These are phyloP conservation scores for Coreoperca whiteheadi DNA, from an alignment of 2,113 vertebrate genomes.

Conservation along the genomic window DNA sequence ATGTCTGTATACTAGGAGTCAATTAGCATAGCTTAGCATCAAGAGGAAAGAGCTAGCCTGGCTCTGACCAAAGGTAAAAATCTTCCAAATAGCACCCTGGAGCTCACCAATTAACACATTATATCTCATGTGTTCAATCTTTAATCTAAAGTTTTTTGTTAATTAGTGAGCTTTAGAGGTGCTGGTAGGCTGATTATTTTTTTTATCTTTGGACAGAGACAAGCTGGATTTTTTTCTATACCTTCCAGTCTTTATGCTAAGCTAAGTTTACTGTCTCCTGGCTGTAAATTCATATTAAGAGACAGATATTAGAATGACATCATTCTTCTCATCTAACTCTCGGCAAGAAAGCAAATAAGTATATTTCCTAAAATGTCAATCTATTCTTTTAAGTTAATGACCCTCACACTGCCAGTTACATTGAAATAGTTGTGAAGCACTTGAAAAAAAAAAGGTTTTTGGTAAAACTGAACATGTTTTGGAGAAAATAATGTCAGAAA, in stretches of 20 bases:
- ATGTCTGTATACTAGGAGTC: not conserved
- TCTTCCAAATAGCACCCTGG: not conserved
- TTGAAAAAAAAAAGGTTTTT: not conserved
- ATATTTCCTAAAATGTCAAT: not conserved
- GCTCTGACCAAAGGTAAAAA: not conserved
- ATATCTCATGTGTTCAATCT: not conserved
- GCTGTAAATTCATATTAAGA: not conserved
- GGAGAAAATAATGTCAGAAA: slow-evolving; percentile 12
- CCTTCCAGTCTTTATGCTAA: not conserved
- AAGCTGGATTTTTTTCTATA: not conserved
- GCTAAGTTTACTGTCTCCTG: not conserved
- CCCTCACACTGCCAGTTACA: not conserved
- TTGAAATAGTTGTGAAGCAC: not conserved
- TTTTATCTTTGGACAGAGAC: not conserved
- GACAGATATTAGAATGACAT: not conserved
- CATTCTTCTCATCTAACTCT: not conserved
- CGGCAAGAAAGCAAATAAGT: not conserved
- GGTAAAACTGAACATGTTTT: not conserved
- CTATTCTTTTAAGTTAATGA: not conserved
- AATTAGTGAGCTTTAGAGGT: not conserved
- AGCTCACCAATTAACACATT: not conserved
- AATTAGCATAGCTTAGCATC: not conserved
- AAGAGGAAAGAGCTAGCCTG: not conserved
- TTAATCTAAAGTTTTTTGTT: not conserved
- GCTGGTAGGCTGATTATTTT: not conserved